Conservation (phyloP, 23 tunicate species). For the Oikopleura dioica region DNA sequence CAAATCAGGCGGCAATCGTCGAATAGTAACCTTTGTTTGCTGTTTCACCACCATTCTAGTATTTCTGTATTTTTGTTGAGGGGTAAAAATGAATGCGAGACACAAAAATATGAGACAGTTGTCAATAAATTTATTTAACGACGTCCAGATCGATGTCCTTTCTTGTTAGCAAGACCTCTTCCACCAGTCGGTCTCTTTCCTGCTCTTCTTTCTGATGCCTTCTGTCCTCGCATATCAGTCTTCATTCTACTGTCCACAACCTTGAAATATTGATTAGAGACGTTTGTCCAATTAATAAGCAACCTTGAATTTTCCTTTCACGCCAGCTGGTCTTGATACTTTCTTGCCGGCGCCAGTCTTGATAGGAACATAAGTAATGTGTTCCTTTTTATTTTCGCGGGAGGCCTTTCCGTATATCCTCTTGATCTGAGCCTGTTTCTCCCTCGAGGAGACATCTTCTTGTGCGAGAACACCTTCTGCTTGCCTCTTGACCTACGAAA, state of each 20-base stretch:
- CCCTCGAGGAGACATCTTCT: slow-evolving; percentile 16
- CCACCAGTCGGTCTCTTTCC: slow-evolving; percentile 10
- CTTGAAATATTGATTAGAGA: no score
- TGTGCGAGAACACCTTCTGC: neutral
- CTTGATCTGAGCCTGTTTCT: slow-evolving; percentile 65
- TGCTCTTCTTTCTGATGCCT: slow-evolving; percentile 15
- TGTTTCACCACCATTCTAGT: no score
- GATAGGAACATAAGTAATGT: slow-evolving; percentile 69
- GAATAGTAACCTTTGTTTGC: no score
- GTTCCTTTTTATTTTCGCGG: slow-evolving; percentile 49
- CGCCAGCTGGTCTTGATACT: slow-evolving; percentile 71
- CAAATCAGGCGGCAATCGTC: slow-evolving; percentile 7
- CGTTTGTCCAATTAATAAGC: no score
- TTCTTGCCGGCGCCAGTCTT: slow-evolving; percentile 47
- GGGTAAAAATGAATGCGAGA: no score
- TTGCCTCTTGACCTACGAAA: neutral
- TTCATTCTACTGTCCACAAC: slow-evolving; percentile 91
- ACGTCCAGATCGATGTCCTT: neutral
- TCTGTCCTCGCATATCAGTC: slow-evolving; percentile 45
- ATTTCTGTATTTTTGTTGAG: no score
- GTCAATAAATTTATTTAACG: neutral
- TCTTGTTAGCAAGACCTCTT: neutral
- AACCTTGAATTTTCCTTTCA: slow-evolving; percentile 50
- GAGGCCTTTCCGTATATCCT: slow-evolving; percentile 58
- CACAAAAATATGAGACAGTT: neutral